Evolutionary conservation across 2,888 invertebrate species (phyloP).

Genomic region (Xylota segnis): DNA sequence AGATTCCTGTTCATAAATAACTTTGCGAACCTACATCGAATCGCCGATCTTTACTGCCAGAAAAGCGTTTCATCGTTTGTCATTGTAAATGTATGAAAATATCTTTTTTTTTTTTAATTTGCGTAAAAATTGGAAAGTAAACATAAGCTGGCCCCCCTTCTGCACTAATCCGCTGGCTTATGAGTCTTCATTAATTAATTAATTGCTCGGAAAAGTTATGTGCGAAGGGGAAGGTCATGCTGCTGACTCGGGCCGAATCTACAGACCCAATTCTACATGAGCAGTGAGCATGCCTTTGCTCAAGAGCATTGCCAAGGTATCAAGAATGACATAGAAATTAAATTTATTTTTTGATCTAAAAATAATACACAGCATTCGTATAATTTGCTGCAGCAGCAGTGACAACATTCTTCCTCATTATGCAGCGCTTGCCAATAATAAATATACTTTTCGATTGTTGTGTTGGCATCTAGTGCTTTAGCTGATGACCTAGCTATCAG

Average conservation of each 20-base stretch:
- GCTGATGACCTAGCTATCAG: constrained; percentile 48
- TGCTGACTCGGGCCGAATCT: constrained; percentile 51
- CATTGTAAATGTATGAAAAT: constrained; percentile 54
- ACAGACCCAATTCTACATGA: constrained; percentile 30
- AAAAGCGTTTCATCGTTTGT: constrained; percentile 6
- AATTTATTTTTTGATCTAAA: constrained; percentile 56
- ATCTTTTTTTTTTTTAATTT: constrained; percentile 16
- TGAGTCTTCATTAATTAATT: constrained; percentile 64
- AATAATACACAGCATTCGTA: constrained; percentile 49
- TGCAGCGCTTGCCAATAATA: constrained; percentile 55
- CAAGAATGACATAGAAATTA: constrained; percentile 63
- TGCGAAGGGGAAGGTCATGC: constrained; percentile 68
- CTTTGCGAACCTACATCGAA: constrained; percentile 2
- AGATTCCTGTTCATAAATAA: constrained; percentile 43
- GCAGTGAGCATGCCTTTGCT: constrained; percentile 32
- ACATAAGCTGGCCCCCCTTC: not conserved
- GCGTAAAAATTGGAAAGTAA: constrained; percentile 36
- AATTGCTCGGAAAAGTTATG: constrained; percentile 60
- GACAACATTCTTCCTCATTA: constrained; percentile 56
- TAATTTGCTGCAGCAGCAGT: constrained; percentile 30
- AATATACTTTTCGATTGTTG: constrained; percentile 20
- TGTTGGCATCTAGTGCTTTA: constrained; percentile 13
- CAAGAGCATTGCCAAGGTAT: constrained; percentile 74
- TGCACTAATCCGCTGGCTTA: constrained; percentile 3
- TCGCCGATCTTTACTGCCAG: constrained; percentile 14